These are phyloP conservation scores for Leuciscus waleckii DNA, from an alignment of 2,797 vertebrate species.

Conservation along the genomic window DNA sequence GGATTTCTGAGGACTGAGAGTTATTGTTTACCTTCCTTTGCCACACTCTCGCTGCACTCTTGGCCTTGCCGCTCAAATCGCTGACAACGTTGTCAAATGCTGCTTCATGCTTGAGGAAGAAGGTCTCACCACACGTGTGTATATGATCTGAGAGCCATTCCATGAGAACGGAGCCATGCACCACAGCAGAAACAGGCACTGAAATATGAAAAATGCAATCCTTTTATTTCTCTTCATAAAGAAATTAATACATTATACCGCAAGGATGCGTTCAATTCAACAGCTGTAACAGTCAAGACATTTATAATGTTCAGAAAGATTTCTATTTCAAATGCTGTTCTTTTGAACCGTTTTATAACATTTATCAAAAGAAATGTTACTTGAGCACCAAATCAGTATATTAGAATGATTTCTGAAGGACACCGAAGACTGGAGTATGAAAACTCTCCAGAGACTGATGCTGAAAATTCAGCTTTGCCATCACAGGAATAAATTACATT, in stretches of 20 bases:
- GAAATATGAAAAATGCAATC: slow-evolving; percentile 25
- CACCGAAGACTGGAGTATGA: neutral
- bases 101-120: slow-evolving; percentile 88
- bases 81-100: slow-evolving; percentile 83
- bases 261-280: neutral
- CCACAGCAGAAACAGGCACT: slow-evolving; percentile 96
- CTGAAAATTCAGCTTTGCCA: neutral
- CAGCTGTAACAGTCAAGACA: neutral
- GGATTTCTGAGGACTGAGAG: neutral
- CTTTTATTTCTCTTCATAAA: neutral
- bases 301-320: neutral
- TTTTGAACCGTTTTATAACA: neutral
- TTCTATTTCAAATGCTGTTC: neutral
- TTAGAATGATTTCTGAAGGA: neutral
- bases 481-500: neutral
- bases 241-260: neutral
- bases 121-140: slow-evolving; percentile 83
- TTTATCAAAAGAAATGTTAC: neutral
- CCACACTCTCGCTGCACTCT: slow-evolving; percentile 77
- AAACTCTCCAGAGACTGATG: neutral
- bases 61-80: slow-evolving; percentile 80
- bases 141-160: slow-evolving; percentile 91
- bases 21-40: slow-evolving; percentile 81
- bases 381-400: neutral
- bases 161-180: slow-evolving; percentile 92